Evolutionary conservation across 2,888 invertebrate species (phyloP), one percentile per base, ranked within the genome.

Genomic region (Drosophila parthenogenetica): DNA sequence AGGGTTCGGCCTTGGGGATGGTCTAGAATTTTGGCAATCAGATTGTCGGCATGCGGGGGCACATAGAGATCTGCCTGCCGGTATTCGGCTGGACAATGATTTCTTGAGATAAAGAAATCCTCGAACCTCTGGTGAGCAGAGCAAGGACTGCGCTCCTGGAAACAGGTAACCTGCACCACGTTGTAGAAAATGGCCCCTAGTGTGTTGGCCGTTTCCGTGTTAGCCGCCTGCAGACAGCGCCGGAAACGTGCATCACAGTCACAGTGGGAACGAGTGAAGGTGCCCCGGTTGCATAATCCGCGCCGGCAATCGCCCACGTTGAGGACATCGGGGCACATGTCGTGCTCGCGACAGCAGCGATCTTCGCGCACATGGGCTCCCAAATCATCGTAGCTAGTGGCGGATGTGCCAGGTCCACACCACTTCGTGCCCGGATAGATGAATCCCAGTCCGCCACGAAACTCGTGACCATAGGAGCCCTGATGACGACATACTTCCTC

Each of bases 171-270:
- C 84, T 95, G 95, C 11, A 95, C 94, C 39, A 96, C 94, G 87
- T 96, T 96, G 93, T 96, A 96, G 92, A 95, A 96, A 32, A 96
- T 93, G 17, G 95, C 94, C n/a, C 95, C 95, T 61, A 95, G 92
- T 0, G 95, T 94, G 80, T 95, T 94, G 14, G 95, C 95, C n/a
- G 95, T 94, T 85, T 95, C 94, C 22, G 95, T 94, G 77, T 94
- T 94, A 5, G 95, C 93, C 60, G 93, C 93, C 87, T 95, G 94
- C 50, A 96, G 92, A 88, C 96, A 96, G 59, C 94, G 92, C 39
- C 95, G 93, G 85, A 96, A 95, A 79, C 93, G 93, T 0, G 94
- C 94, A 87, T 96, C 96, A 83, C 96, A 96, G 80, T 95, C 95
- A 87, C 96, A 96, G 84, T 96, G 95, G 0, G 95, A 95, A 60